phyloP scores from a whole-genome alignment of 1,140 invertebrate species.

The Lutraria rhynchaena region DNA sequence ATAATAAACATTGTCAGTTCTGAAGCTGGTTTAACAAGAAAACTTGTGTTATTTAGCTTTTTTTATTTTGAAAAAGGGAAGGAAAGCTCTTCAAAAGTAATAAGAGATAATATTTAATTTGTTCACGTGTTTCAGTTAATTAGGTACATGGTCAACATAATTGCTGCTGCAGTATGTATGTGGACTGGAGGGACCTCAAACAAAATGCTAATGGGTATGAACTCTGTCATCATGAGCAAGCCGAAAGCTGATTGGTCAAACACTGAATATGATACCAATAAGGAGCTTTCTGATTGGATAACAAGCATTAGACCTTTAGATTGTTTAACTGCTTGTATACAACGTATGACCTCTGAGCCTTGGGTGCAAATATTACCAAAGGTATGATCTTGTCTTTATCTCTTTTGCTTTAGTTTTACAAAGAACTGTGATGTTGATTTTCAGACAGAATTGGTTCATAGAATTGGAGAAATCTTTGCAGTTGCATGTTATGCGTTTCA shows the following conservation, averaged over 20 bases:
- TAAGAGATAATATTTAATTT: neutral
- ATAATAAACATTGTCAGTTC: neutral
- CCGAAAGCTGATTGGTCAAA: neutral
- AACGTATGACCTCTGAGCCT: conserved; percentile 6
- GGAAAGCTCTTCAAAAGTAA: neutral
- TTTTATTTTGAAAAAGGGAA: neutral
- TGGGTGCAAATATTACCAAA: conserved; percentile 48
- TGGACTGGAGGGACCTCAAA: conserved; percentile 9
- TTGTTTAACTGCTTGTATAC: conserved; percentile 6
- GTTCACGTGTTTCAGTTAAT: conserved; percentile 30
- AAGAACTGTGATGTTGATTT: neutral
- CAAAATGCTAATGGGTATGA: conserved; percentile 11
- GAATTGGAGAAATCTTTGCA: neutral
- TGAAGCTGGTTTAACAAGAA: neutral
- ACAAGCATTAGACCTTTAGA: conserved; percentile 2
- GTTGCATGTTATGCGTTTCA: neutral
- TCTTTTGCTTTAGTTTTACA: neutral
- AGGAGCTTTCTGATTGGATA: neutral
- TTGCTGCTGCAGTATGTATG: conserved; percentile 43
- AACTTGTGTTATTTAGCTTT: neutral
- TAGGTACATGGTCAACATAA: conserved; percentile 22
- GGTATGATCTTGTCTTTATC: neutral
- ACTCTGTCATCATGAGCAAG: conserved; percentile 19
- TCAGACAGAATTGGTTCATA: neutral
- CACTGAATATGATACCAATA: neutral